These are phyloP conservation scores for Ephydatia muelleri DNA, from an alignment of 37 sponge, comb jelly and placozoan species.

Conservation along the genomic window DNA sequence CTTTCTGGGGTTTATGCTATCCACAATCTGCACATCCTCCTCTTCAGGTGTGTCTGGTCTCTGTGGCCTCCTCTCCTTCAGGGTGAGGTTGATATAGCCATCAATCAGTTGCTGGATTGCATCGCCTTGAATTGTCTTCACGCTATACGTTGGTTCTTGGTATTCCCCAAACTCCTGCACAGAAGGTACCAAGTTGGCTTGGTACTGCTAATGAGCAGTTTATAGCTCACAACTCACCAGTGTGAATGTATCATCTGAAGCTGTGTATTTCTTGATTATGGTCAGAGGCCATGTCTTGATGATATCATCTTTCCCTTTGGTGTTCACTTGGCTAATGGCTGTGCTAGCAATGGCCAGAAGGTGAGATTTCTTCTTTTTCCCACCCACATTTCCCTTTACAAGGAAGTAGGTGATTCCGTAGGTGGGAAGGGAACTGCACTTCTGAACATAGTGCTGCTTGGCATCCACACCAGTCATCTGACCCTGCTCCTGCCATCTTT, in stretches of 20 bases:
- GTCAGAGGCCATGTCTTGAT: slow-evolving; percentile 99
- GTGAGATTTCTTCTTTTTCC: slow-evolving; percentile 87
- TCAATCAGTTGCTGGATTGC: slow-evolving; percentile 96
- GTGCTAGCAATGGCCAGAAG: slow-evolving; percentile 92
- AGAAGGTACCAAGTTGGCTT: slow-evolving; percentile 34
- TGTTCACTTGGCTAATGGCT: slow-evolving; percentile 95
- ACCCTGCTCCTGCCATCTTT: slow-evolving; percentile 84
- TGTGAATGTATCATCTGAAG: slow-evolving; percentile 98
- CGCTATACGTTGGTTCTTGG: slow-evolving; percentile 90
- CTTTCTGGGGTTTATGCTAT: slow-evolving; percentile 12
- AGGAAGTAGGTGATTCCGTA: slow-evolving; percentile 99
- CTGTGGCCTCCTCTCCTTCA: slow-evolving; percentile 82
- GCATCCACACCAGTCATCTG: slow-evolving; percentile 93
- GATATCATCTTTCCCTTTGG: slow-evolving; percentile 92
- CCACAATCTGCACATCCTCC: slow-evolving; percentile 79
- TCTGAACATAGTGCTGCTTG: slow-evolving; percentile 92
- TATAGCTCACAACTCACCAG: slow-evolving; percentile 44
- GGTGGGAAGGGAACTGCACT: slow-evolving; percentile 93
- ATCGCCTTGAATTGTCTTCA: slow-evolving; percentile 97
- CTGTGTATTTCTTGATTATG: slow-evolving; percentile 96
- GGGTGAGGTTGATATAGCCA: slow-evolving; percentile 96
- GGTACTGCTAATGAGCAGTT: neutral
- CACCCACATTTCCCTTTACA: slow-evolving; percentile 99
- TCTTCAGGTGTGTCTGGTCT: slow-evolving; percentile 56
- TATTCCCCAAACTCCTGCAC: slow-evolving; percentile 96